Conservation (phyloP, 2,113 vertebrate genomes). For the Malurus melanocephalus region DNA sequence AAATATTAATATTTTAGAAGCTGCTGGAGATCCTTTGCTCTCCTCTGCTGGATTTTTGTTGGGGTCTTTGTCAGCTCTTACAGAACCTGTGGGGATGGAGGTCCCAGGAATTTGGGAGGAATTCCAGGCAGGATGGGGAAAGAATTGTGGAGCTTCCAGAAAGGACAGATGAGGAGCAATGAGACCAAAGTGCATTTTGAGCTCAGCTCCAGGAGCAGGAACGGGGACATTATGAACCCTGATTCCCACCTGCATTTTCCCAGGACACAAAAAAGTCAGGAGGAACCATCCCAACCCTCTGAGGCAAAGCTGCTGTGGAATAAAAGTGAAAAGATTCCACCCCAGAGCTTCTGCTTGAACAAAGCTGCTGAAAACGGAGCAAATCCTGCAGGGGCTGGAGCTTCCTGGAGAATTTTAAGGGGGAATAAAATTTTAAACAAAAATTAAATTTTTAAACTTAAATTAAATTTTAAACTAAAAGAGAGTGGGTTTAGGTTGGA, state of each 20-base stretch:
- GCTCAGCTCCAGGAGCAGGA: not conserved
- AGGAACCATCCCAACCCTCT: not conserved
- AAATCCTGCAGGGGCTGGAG: not conserved
- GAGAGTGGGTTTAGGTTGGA: not conserved
- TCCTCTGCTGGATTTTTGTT: constrained; percentile 3
- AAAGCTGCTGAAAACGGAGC: not conserved
- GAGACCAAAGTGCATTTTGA: not conserved
- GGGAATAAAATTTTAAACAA: not conserved
- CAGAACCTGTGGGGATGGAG: not conserved
- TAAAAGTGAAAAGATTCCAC: not conserved
- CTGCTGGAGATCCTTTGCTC: not conserved
- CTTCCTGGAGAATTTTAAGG: not conserved
- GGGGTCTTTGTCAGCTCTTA: not conserved
- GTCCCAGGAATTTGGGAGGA: not conserved
- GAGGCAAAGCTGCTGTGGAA: not conserved
- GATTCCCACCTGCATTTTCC: not conserved
- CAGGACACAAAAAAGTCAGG: not conserved
- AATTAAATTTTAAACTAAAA: not conserved
- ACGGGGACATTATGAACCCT: not conserved
- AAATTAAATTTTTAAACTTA: too few relatives aligned
- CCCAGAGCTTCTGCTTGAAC: not conserved
- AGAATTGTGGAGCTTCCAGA: not conserved
- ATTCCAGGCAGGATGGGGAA: constrained; percentile 24
- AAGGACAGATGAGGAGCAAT: not conserved
- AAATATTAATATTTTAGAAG: not conserved